Evolutionary conservation across 1,140 invertebrate genomes (phyloP), one percentile per base, ranked within the genome.

Genomic region (Drosophila tristis): DNA sequence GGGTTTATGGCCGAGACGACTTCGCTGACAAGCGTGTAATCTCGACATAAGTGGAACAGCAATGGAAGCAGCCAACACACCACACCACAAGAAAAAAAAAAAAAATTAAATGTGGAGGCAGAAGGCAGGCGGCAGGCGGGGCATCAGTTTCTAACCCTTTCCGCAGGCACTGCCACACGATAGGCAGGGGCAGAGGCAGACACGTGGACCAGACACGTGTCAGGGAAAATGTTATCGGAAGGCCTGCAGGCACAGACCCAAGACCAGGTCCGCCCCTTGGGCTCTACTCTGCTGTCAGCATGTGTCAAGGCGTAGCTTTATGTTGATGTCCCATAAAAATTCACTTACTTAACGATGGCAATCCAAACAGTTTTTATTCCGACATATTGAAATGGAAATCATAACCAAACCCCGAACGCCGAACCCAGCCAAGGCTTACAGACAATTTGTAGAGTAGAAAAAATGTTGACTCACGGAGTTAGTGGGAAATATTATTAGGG

Each of bases 1-100:
- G 20, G 48, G 48, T 64, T 58, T 49, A 42, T 29, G 11, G 66
- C 51, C 53, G 59, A 44, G 66, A 63, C 44, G 71, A 65, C 53
- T 79, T 51, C 43, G 65, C 61, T 85, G 81, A 85, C 81, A 85
- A 81, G 78, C 81, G 81, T 85, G 81, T 85, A 85, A 85, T 85
- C 82, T 86, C 78, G 59, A 49, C 78, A 49, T 66, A 80, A 85
- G 81, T 70, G 80, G 60, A 54, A 75, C 58, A 42, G 66, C 44
- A 53, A 16, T 65, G 42, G 13, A 31, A 26, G 44, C 8, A 35
- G 31, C 1, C 8, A 6, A 2, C 31, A 35, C 55, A 20, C 20
- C 20, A 20, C 29, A 45, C 67, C 64, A 49, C 65, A 74, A 60
- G 47, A 63, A 75, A 53, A 65, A 50, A 61, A 29, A n/a, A n/a